These are phyloP conservation scores for Ctenopoma kingsleyae DNA, from an alignment of 2,797 vertebrate genomes.

Conservation along the genomic window DNA sequence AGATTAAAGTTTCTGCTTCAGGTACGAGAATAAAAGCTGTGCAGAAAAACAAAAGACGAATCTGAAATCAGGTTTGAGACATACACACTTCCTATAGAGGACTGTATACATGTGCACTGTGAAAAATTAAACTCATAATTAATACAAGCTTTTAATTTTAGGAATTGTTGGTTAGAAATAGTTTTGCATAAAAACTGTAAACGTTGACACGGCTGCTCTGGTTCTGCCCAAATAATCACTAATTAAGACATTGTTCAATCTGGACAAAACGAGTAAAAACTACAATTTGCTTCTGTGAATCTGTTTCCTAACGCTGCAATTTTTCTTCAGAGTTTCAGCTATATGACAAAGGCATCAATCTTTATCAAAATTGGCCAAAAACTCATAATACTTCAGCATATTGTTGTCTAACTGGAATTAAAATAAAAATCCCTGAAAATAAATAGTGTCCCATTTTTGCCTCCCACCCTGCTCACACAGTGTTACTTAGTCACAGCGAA, in stretches of 20 bases:
- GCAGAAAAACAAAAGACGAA: too few relatives aligned
- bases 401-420: not conserved
- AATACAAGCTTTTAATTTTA: not conserved
- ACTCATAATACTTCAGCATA: not conserved
- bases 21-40: not conserved
- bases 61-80: too few relatives aligned
- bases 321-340: not conserved
- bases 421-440: constrained; percentile 3
- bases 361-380: too few relatives aligned
- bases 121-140: not conserved
- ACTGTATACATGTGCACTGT: too few relatives aligned
- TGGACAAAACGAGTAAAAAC: too few relatives aligned
- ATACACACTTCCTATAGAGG: too few relatives aligned
- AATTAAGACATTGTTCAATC: too few relatives aligned
- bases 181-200: too few relatives aligned
- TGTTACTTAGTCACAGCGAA: constrained; percentile 4
- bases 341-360: not conserved
- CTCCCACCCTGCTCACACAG: constrained; percentile 25
- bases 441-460: constrained; percentile 11
- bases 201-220: too few relatives aligned
- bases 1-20: constrained; percentile 10
- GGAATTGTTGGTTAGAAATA: too few relatives aligned
- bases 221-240: too few relatives aligned
- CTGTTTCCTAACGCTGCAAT: not conserved
- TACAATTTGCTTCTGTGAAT: not conserved